These are phyloP conservation scores for Helobdella robusta DNA, from an alignment of 2,888 invertebrate genomes.

Conservation along the genomic window DNA sequence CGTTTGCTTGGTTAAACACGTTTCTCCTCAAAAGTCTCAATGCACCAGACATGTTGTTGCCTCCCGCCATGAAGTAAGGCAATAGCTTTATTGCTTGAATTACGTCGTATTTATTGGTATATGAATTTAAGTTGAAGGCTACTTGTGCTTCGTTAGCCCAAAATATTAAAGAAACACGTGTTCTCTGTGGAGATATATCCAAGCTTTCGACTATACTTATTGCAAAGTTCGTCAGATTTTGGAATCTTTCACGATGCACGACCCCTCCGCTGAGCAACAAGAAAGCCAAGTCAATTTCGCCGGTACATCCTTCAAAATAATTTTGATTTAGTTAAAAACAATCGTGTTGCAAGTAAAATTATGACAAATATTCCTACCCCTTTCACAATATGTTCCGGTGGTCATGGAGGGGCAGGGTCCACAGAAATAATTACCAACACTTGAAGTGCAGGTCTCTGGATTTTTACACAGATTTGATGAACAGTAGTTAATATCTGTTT, in stretches of 20 bases:
- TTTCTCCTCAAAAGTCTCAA: slow-evolving; percentile 29
- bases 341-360: neutral
- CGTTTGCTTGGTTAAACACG: slow-evolving; percentile 33
- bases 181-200: slow-evolving; percentile 28
- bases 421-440: slow-evolving; percentile 31
- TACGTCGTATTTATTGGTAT: slow-evolving; percentile 37
- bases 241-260: slow-evolving; percentile 32
- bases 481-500: slow-evolving; percentile 28
- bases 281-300: slow-evolving; percentile 30
- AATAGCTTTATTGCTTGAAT: slow-evolving; percentile 40
- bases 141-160: slow-evolving; percentile 34
- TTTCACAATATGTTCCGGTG: slow-evolving; percentile 31
- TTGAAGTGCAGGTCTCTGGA: slow-evolving; percentile 29
- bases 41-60: slow-evolving; percentile 43
- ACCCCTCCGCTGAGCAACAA: slow-evolving; percentile 30
- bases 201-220: slow-evolving; percentile 27
- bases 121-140: slow-evolving; percentile 41
- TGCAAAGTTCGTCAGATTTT: slow-evolving; percentile 30
- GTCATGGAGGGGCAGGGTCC: slow-evolving; percentile 32
- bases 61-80: slow-evolving; percentile 39
- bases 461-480: slow-evolving; percentile 30
- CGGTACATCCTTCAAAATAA: slow-evolving; percentile 29
- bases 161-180: slow-evolving; percentile 32
- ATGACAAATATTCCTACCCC: slow-evolving; percentile 27
- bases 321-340: neutral